Evolutionary conservation across 2,888 invertebrate species (phyloP).

Genomic region (Mimachlamys varia): DNA sequence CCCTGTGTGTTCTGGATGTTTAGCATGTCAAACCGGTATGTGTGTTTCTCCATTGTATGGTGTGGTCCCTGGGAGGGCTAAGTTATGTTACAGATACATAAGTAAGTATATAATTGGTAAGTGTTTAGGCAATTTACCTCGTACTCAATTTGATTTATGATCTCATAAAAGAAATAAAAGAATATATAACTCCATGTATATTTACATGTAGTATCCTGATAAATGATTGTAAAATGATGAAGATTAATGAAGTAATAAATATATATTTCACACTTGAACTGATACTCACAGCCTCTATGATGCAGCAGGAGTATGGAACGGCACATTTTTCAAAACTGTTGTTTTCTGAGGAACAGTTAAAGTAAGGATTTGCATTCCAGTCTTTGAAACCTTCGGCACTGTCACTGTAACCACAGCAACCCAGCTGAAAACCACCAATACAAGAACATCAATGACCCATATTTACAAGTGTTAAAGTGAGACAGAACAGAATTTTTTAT

Average conservation of each 20-base stretch:
- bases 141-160: too few relatives aligned
- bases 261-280: background rate
- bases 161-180: too few relatives aligned
- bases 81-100: background rate
- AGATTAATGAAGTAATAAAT: too few relatives aligned
- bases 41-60: background rate
- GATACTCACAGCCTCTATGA: conserved; percentile 38
- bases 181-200: too few relatives aligned
- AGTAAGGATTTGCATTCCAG: conserved; percentile 43
- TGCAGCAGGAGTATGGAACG: conserved; percentile 44
- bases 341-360: conserved; percentile 36
- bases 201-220: too few relatives aligned
- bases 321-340: conserved; percentile 8
- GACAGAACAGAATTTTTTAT: too few relatives aligned
- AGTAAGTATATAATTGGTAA: too few relatives aligned
- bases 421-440: conserved; percentile 29
- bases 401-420: conserved; percentile 45
- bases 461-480: background rate
- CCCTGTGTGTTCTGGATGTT: background rate
- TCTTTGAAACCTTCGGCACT: conserved; percentile 44
- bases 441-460: background rate
- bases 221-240: too few relatives aligned
- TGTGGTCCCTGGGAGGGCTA: background rate
- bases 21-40: background rate
- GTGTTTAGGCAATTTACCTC: too few relatives aligned